Evolutionary conservation across 1,140 invertebrate species (phyloP), one percentile per base, ranked within the genome.

Genomic region (Plutomurus gul): DNA sequence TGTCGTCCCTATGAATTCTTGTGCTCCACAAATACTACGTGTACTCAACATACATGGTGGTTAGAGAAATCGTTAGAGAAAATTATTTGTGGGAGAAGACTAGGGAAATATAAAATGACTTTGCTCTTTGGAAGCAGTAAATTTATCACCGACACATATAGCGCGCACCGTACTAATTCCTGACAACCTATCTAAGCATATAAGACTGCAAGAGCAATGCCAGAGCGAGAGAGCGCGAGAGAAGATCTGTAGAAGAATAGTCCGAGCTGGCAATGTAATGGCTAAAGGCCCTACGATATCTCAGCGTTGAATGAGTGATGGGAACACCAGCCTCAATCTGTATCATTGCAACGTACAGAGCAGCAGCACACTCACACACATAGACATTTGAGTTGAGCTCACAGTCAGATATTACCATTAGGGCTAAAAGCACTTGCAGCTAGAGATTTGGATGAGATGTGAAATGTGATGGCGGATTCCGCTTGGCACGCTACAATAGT

Each of bases 231-330:
- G n/a, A n/a, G n/a, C n/a, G n/a, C n/a, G n/a, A n/a, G n/a, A n/a
- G n/a, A n/a, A n/a, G n/a, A n/a, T n/a, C n/a, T n/a, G n/a, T n/a
- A 6, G 13, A 33, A 27, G 25, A 65, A 33, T n/a, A 20, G 16
- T 22, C 51, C 25, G 51, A 56, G 20, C 51, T 27, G 36, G 16
- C 22, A 10, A 27, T 13, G 51, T n/a, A 65, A 65, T 65, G 25
- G 56, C 56, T 30, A 65, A 65, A 65, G 56, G 56, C 56, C 56
- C 36, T 7, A 65, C 56, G 36, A 33, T n/a, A 65, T 33, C 56
- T 65, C 10, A 33, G 56, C 25, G 56, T 65, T 65, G 25, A 33
- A 65, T 65, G 56, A 65, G 27, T 30, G 56, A 65, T 65, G 56
- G 30, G 27, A 27, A 27, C 36, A 65, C 16, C 25, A 65, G 27